Evolutionary conservation across 2,888 invertebrate genomes (phyloP).

Genomic region (Kuschelorhynchus macadamiae): DNA sequence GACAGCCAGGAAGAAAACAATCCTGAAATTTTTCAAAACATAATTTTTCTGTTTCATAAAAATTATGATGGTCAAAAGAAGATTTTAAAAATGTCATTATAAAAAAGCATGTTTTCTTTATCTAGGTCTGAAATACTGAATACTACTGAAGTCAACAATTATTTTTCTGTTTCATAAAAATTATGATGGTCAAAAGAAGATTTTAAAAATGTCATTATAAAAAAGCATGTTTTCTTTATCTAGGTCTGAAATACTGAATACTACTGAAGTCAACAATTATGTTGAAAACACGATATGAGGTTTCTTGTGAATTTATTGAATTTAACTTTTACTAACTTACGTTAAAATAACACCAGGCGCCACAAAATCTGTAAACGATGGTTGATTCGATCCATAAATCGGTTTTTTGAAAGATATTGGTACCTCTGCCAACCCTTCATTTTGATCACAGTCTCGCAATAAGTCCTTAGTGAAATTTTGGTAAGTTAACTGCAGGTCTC

Average conservation of each 20-base stretch:
- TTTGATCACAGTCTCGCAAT: slow-evolving; percentile 81
- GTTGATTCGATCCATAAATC: slow-evolving; percentile 89
- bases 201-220: background rate
- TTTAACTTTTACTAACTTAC: no score
- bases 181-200: slow-evolving; percentile 20
- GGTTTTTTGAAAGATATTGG: slow-evolving; percentile 92
- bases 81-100: background rate
- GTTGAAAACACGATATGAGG: no score
- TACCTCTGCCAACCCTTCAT: slow-evolving; percentile 89
- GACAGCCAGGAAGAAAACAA: slow-evolving; percentile 96
- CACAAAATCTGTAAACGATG: slow-evolving; percentile 96
- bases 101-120: background rate
- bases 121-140: background rate
- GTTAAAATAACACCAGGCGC: slow-evolving; percentile 95
- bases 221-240: background rate
- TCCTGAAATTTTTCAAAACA: no score
- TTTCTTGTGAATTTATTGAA: no score
- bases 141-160: background rate
- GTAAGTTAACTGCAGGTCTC: slow-evolving; percentile 89
- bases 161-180: background rate
- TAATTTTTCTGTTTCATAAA: no score
- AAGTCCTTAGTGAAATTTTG: slow-evolving; percentile 86
- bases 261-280: background rate
- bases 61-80: no score
- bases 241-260: background rate